Base-by-base conservation (phyloP, 1,140 invertebrate species). In the Choristoneura fumiferana region DNA sequence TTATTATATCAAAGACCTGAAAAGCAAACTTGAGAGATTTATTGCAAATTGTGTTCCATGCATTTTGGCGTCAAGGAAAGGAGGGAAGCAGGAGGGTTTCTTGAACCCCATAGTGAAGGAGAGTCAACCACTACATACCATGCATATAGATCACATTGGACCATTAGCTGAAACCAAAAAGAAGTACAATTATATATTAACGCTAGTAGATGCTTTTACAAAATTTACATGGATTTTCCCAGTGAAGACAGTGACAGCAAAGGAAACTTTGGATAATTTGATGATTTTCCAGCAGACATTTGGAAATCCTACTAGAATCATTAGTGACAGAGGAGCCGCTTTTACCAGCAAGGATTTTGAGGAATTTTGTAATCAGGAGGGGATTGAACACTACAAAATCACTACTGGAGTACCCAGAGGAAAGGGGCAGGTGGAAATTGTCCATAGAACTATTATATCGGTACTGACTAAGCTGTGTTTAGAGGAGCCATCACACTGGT, bases 211-310 rank as follows among this genome's bases (percentile, higher is more conserved):
- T 58, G 64, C 62, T 4, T 84, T 85, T 66, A 63, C 73, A 0
- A 84, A 86, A 52, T 86, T 83, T 61, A 57, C 57, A 8, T 76
- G 67, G 64, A 12, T 86, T 52, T 75, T 71, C 45, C 43, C 76
- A 2, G 62, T 71, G n/a, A 75, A 71, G 37, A 61, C 66, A 0
- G 78, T 72, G 0, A 71, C 60, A 5, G 54, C 73, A 0, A 45
- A 61, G 3, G 52, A 33, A 8, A 17, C n/a, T 6, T 3, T 35
- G 29, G 33, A 54, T 29, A 54, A 54, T 1, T 10, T 35, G 22
- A 22, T 12, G 2, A 12, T 8, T 5, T 22, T 22, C 5, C 13
- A 14, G 8, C 9, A 29, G 54, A 54, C 57, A 0, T 76, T 71
- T 54, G 68, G 74, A 33, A 69, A 63, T 57, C 65, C 59, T 5